Conservation (phyloP, 1,140 invertebrate genomes). For the Leptinotarsa undecemlineata region DNA sequence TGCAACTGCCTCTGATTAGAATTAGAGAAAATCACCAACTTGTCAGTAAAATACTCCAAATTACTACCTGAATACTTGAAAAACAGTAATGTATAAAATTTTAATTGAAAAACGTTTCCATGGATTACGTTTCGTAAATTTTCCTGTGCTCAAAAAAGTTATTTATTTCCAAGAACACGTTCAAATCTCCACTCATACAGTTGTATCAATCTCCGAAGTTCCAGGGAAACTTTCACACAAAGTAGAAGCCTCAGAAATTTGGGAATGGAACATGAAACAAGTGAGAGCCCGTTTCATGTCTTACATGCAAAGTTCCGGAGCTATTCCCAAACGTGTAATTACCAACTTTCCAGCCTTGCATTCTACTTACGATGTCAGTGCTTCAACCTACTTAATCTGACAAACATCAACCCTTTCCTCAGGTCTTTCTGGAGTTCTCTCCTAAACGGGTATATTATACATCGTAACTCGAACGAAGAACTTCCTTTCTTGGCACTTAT, state of each 20-base stretch:
- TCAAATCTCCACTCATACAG: too few relatives aligned
- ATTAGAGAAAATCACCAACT: too few relatives aligned
- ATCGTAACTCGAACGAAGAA: background rate
- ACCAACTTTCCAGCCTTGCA: slow-evolving; percentile 1
- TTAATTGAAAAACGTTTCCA: too few relatives aligned
- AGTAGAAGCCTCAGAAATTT: background rate
- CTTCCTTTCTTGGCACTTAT: background rate
- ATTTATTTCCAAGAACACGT: too few relatives aligned
- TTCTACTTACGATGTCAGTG: background rate
- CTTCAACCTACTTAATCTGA: slow-evolving; percentile 3
- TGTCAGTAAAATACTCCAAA: too few relatives aligned
- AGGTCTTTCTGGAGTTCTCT: background rate
- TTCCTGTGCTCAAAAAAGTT: too few relatives aligned
- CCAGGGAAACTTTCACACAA: too few relatives aligned
- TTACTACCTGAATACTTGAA: too few relatives aligned
- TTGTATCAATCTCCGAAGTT: too few relatives aligned
- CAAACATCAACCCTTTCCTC: background rate
- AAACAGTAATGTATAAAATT: too few relatives aligned
- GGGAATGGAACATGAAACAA: slow-evolving; percentile 3
- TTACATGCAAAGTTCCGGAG: slow-evolving; percentile 5
- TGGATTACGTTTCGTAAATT: too few relatives aligned
- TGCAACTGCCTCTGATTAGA: too few relatives aligned
- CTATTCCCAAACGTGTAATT: slow-evolving; percentile 2
- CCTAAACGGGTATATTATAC: background rate
- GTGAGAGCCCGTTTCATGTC: background rate